Percentiles rank a stretch among this genome's conserved stretches.
Evolutionary conservation across 2,113 vertebrate species (phyloP).

Genomic region (Hippopotamus amphibius): DNA sequence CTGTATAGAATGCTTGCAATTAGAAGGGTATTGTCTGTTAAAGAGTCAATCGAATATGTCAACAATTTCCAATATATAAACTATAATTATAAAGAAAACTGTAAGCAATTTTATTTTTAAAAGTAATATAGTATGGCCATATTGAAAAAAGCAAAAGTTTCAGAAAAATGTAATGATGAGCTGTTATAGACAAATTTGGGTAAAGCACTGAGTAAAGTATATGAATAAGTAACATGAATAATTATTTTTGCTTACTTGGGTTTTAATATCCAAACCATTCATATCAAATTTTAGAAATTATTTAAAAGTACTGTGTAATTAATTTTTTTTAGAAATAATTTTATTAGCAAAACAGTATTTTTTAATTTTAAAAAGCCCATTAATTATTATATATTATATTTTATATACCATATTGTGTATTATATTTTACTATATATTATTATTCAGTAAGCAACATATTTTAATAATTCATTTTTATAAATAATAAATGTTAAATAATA

Average conservation of each 20-base stretch:
- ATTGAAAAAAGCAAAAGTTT: not conserved
- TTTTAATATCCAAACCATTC: not conserved
- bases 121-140: not conserved
- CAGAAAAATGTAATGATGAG: not conserved
- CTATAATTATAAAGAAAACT: not conserved
- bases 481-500: not conserved
- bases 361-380: not conserved
- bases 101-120: not conserved
- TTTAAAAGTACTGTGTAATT: not conserved
- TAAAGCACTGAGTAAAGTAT: not conserved
- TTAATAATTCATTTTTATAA: not conserved
- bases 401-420: not conserved
- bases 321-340: not conserved
- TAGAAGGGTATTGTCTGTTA: not conserved
- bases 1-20: not conserved
- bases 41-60: not conserved
- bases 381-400: not conserved
- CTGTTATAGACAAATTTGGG: not conserved
- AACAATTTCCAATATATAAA: not conserved
- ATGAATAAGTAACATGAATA: not conserved
- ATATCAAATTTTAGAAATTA: not conserved
- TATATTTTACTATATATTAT: not conserved
- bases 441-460: not conserved
- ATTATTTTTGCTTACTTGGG: not conserved
- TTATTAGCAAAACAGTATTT: not conserved